These are phyloP conservation scores for Drosophila quasianomalipes DNA, from an alignment of 2,888 invertebrate species.

Conservation along the genomic window DNA sequence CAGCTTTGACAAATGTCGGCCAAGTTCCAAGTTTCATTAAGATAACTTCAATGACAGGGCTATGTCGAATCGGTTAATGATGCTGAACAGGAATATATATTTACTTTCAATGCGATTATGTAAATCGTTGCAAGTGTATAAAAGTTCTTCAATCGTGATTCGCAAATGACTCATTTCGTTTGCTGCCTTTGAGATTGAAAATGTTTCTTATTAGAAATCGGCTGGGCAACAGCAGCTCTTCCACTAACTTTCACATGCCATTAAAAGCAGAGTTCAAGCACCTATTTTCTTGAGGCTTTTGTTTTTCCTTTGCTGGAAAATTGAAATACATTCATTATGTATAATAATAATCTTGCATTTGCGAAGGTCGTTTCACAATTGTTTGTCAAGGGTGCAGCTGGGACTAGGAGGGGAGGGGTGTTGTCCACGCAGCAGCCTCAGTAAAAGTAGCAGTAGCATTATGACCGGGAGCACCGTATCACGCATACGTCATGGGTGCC, in stretches of 20 bases:
- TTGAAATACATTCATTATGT: constrained; percentile 52
- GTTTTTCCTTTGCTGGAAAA: constrained; percentile 31
- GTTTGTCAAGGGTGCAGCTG: background rate
- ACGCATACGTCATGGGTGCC: constrained; percentile 72
- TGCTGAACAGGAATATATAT: background rate
- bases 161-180: background rate
- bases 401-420: background rate
- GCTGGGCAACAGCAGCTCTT: background rate
- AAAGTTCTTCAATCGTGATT: background rate
- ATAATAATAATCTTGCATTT: constrained; percentile 17
- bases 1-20: background rate
- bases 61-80: too few species aligned
- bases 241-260: constrained; percentile 8
- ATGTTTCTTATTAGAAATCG: background rate
- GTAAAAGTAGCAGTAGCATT: constrained; percentile 10
- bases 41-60: background rate
- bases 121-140: background rate
- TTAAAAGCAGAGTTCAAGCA: background rate
- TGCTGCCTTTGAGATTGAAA: too few species aligned
- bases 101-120: too few species aligned
- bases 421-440: constrained; percentile 22
- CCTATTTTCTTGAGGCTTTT: background rate
- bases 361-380: constrained; percentile 54
- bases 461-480: constrained; percentile 46
- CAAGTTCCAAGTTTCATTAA: too few species aligned